These are phyloP conservation scores for Aegithalos caudatus DNA, from an alignment of 2,113 vertebrate genomes.

Conservation along the genomic window DNA sequence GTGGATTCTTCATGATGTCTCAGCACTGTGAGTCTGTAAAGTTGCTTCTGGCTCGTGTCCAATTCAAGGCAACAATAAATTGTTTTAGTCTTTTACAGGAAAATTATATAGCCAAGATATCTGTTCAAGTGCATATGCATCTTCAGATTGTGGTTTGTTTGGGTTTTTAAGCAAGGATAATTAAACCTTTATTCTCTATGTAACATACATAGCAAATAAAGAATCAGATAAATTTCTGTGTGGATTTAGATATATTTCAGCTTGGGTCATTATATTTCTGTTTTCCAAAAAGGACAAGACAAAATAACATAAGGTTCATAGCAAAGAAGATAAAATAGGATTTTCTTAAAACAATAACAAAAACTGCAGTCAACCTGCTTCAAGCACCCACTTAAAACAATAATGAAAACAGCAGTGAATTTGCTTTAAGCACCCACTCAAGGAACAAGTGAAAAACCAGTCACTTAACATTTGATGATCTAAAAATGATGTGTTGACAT, in stretches of 20 bases:
- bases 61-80: neutral
- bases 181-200: neutral
- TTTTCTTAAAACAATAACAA: neutral
- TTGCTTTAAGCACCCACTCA: neutral
- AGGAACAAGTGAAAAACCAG: neutral
- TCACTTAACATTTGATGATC: neutral
- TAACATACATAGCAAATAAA: neutral
- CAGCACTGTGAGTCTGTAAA: neutral
- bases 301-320: neutral
- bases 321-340: neutral
- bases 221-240: neutral
- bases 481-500: neutral
- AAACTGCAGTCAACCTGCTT: neutral
- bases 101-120: neutral
- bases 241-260: neutral
- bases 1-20: neutral
- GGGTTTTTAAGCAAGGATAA: neutral
- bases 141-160: neutral
- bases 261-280: neutral
- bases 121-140: neutral
- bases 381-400: neutral
- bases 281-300: neutral
- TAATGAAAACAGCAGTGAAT: neutral
- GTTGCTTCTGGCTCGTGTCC: neutral
- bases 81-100: neutral